Evolutionary conservation across 1,140 invertebrate genomes (phyloP).

Genomic region (Solenopsis fugax): DNA sequence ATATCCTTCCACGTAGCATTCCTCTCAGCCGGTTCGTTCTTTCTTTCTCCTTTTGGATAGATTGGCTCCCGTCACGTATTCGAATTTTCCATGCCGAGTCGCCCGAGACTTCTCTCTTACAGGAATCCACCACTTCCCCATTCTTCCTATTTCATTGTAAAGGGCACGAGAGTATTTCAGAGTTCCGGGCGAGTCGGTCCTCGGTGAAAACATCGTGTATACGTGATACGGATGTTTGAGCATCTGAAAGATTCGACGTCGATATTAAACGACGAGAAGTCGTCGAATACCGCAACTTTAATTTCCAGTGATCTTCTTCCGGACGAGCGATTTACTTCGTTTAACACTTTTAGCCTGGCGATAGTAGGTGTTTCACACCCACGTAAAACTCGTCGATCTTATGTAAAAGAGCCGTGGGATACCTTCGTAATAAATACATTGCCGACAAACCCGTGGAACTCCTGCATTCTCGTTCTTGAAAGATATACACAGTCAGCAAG

Average conservation of each 20-base stretch:
- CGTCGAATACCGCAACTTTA: neutral
- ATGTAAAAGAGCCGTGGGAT: neutral
- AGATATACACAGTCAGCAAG: neutral
- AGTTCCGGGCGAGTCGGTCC: neutral
- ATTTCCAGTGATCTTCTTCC: neutral
- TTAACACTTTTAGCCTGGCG: neutral
- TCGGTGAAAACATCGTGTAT: conserved; percentile 31
- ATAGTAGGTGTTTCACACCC: neutral
- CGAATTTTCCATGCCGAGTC: conserved; percentile 63
- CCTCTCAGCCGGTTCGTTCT: conserved; percentile 32
- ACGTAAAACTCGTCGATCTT: conserved; percentile 10
- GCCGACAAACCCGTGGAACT: neutral
- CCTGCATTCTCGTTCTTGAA: neutral
- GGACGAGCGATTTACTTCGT: neutral
- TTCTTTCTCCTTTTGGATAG: conserved; percentile 54
- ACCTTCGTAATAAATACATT: conserved; percentile 19
- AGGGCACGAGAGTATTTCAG: conserved; percentile 18
- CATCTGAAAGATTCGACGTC: conserved; percentile 1
- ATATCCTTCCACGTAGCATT: conserved; percentile 68
- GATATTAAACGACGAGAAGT: conserved; percentile 18
- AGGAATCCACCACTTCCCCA: neutral
- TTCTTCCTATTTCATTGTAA: conserved; percentile 20
- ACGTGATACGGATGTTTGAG: conserved; percentile 22
- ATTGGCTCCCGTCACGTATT: conserved; percentile 72
- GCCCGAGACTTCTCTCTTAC: conserved; percentile 45